A percentile compares a stretch with the other conserved stretches of the same genome.
These are phyloP conservation scores for Hoplodrina ambigua DNA, from an alignment of 2,888 invertebrate species.

Conservation along the genomic window DNA sequence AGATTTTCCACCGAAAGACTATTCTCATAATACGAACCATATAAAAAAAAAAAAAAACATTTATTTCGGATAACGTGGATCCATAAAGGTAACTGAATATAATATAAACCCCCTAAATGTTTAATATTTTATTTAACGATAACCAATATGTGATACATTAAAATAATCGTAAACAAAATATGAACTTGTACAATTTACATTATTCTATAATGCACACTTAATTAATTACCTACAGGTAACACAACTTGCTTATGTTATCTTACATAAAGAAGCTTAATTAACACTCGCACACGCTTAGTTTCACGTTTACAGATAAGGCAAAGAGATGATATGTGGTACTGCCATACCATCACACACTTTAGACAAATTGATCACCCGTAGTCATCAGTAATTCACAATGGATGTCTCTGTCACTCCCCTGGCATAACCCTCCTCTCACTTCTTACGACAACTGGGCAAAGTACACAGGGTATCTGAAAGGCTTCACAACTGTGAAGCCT, in stretches of 20 bases:
- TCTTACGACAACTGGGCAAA: slow-evolving; percentile 3
- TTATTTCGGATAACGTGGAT: too few relatives aligned
- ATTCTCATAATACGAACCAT: too few relatives aligned
- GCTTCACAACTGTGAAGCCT: slow-evolving; percentile 13
- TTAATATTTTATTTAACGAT: too few relatives aligned
- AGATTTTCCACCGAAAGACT: too few relatives aligned
- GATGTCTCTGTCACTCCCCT: neutral
- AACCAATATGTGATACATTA: too few relatives aligned
- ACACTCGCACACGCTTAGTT: neutral
- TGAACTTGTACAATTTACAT: too few relatives aligned
- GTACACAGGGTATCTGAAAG: slow-evolving; percentile 30
- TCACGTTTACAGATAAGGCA: neutral
- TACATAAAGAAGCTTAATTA: too few relatives aligned
- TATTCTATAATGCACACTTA: too few relatives aligned
- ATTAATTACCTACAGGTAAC: too few relatives aligned
- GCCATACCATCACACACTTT: neutral
- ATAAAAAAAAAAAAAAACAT: too few relatives aligned
- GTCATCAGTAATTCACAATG: slow-evolving; percentile 36
- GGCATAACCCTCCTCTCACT: slow-evolving; percentile 8
- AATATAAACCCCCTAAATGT: neutral
- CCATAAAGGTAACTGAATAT: too few relatives aligned
- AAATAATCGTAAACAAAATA: too few relatives aligned
- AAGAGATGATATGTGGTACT: neutral
- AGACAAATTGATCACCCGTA: neutral
- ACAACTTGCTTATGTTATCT: neutral